These are phyloP conservation scores for Ficedula albicollis DNA, from an alignment of 2,797 vertebrate species.

Conservation along the genomic window DNA sequence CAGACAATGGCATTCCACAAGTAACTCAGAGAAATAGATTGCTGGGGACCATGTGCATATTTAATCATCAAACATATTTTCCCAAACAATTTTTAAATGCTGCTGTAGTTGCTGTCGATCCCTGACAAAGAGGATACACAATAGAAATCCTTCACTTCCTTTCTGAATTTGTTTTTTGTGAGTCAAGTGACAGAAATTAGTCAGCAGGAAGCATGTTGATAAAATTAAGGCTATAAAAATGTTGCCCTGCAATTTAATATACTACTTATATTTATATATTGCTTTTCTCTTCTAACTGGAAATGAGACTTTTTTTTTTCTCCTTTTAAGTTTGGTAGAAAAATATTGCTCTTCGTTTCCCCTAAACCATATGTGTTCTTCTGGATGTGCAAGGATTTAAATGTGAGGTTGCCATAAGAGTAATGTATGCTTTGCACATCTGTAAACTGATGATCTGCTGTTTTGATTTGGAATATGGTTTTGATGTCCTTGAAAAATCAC, in stretches of 20 bases:
- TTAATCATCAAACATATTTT: not conserved
- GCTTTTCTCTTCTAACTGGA: not conserved
- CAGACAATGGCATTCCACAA: not conserved
- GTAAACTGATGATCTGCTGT: conserved; percentile 64
- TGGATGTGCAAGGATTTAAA: conserved; percentile 1
- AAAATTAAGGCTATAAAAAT: not conserved
- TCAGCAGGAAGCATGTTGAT: not conserved
- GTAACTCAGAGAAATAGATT: not conserved
- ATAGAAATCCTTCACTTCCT: not conserved
- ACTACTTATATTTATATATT: not conserved
- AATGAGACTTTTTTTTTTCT: not conserved
- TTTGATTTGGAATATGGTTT: conserved; percentile 73
- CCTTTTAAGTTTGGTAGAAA: not conserved
- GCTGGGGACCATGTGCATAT: accelerated
- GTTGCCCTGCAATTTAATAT: not conserved
- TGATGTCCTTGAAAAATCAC: conserved; percentile 75
- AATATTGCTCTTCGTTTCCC: not conserved
- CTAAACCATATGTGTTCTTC: not conserved
- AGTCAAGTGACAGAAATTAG: not conserved
- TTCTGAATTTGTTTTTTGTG: not conserved
- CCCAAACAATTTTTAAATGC: not conserved
- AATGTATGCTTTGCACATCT: conserved; percentile 4
- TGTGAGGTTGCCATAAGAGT: conserved; percentile 17
- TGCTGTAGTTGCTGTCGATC: not conserved
- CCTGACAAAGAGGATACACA: not conserved